phyloP scores from a whole-genome alignment of 2,888 invertebrate species.

The Rhogogaster chlorosoma region DNA sequence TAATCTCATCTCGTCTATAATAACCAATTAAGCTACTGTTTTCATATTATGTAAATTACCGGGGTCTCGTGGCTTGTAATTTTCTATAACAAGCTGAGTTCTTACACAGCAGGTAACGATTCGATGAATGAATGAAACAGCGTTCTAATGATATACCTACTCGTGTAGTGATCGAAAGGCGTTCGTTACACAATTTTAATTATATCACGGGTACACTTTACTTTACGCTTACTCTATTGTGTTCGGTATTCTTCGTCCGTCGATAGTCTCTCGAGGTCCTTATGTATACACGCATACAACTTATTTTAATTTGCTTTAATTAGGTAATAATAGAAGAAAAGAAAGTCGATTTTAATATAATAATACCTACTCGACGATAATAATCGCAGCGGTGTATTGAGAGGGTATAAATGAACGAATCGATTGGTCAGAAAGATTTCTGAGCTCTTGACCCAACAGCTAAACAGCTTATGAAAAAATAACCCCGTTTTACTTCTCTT shows the following conservation, averaged over 20 bases:
- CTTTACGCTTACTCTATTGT: conserved; percentile 8
- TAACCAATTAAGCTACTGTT: conserved; percentile 21
- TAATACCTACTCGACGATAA: conserved; percentile 5
- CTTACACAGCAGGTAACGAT: background rate
- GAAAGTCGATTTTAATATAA: background rate
- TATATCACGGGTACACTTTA: background rate
- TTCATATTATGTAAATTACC: conserved; percentile 4
- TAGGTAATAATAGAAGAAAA: background rate
- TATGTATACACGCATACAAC: background rate
- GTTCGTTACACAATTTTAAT: conserved; percentile 13
- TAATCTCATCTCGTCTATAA: background rate
- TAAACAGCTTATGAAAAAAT: background rate
- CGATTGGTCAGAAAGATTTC: background rate
- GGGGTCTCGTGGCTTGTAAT: conserved; percentile 5
- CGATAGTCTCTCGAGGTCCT: background rate
- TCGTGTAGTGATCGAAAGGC: background rate
- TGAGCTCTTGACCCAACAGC: background rate
- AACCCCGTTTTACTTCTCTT: conserved; percentile 8
- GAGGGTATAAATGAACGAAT: background rate
- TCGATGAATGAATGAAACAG: conserved; percentile 33
- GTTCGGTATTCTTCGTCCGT: background rate
- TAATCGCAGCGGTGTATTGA: background rate
- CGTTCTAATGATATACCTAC: conserved; percentile 8
- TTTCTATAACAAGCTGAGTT: background rate
- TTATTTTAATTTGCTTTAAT: background rate